Evolutionary conservation across 2,888 invertebrate genomes (phyloP), one percentile per base, ranked within the genome.

Genomic region (Monopis laevigella): DNA sequence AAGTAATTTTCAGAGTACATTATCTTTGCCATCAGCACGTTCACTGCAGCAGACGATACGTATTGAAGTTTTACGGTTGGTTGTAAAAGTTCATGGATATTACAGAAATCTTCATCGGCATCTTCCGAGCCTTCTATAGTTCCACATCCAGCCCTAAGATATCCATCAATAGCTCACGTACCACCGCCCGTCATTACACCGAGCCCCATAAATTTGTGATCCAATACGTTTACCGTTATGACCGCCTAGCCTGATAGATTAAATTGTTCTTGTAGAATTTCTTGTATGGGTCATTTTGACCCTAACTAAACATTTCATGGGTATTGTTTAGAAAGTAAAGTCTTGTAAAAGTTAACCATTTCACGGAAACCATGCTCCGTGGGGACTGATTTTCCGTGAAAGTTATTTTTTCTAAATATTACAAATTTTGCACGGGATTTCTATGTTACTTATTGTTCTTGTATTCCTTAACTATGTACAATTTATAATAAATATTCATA

Each of bases 221-320:
- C 45, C 52, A 56, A 51, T 52, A 50, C 51, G 47, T 51, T 57
- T 54, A 58, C 60, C 58, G 59, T 59, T 61, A 58, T 46, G 43
- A 46, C 47, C 21, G 17, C 32, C 51, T 49, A 53, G 52, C 12
- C 21, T 21, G 53, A 55, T 52, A 54, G 53, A 61, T 62, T 57
- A 59, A 47, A 48, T 46, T 47, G 48, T 44, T 47, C 27, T 39
- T 29, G 18, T 41, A 43, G 35, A 36, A 38, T 38, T 36, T 43
- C 28, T 40, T 19, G 42, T 44, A 18, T 43, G 43, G 45, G 45
- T 45, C 47, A 43, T 21, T 30, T 41, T 41, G 40, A 45, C 41
- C 44, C 42, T 19, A 11, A 36, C 34, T 14, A 28, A 11, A 19
- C 21, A 29, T 30, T 40, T 35, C 28, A 38, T 30, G 38, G 38